phyloP scores from a whole-genome alignment of 2,113 vertebrate species.

The Phalacrocorax aristotelis region DNA sequence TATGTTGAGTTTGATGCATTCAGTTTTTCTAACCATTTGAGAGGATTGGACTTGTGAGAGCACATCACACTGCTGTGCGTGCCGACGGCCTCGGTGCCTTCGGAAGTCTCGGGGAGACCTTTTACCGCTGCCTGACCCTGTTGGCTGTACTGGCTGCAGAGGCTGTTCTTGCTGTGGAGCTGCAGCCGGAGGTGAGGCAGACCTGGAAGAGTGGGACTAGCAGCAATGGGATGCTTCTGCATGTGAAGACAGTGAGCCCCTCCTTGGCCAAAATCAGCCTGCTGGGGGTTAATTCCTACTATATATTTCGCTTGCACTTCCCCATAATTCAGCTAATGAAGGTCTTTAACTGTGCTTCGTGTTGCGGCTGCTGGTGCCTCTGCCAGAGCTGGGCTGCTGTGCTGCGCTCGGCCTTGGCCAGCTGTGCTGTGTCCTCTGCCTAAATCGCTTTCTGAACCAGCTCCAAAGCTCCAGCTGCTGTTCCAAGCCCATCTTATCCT shows the following conservation, averaged over 20 bases:
- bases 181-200: not conserved
- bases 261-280: not conserved
- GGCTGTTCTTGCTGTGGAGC: not conserved
- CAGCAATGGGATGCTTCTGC: not conserved
- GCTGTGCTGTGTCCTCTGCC: not conserved
- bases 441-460: not conserved
- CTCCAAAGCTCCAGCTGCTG: conserved; percentile 15
- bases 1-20: fast-evolving
- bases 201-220: not conserved
- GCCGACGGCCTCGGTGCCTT: fast-evolving
- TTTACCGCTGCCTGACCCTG: not conserved
- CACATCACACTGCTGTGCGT: not conserved
- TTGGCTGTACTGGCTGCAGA: not conserved
- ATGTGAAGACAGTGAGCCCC: not conserved
- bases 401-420: not conserved
- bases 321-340: not conserved
- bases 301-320: fast-evolving
- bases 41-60: not conserved
- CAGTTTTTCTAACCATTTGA: not conserved
- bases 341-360: fast-evolving
- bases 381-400: not conserved
- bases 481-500: not conserved
- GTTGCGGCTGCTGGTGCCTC: not conserved
- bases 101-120: not conserved
- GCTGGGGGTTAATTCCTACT: not conserved